These are phyloP conservation scores for Crepidodera aurea DNA, from an alignment of 2,888 invertebrate species.

Conservation along the genomic window DNA sequence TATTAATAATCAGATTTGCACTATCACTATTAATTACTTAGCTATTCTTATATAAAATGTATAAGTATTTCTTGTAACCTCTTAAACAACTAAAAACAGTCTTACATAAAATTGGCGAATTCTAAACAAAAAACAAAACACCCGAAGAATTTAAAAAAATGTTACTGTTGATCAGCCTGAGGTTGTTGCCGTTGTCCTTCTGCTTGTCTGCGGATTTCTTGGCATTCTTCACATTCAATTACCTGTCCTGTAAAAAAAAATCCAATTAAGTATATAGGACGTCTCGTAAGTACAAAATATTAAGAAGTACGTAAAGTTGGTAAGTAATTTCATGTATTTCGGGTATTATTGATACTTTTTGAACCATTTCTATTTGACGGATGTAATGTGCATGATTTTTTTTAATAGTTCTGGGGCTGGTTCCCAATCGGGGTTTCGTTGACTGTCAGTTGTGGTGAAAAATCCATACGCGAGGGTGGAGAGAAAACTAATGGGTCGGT, in stretches of 20 bases:
- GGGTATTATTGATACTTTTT: no score
- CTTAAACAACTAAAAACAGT: conserved; percentile 27
- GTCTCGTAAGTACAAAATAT: no score
- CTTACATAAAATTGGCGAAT: conserved; percentile 22
- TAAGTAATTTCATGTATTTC: no score
- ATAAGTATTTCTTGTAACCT: conserved; percentile 3
- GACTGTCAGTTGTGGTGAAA: no score
- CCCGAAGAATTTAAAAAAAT: conserved; percentile 7
- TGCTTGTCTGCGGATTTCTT: conserved; percentile 29
- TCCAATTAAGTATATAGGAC: no score
- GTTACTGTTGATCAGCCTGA: conserved; percentile 1
- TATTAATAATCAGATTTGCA: conserved; percentile 13
- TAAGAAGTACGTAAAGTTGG: no score
- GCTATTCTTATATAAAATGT: conserved; percentile 7
- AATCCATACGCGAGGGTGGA: no score
- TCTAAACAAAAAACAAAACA: conserved; percentile 7
- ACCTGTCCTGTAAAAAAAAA: conserved; percentile 25
- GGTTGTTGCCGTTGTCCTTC: conserved; percentile 16
- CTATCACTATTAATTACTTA: not conserved
- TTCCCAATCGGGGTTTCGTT: no score
- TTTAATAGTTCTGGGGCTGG: no score
- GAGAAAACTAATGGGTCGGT: not conserved
- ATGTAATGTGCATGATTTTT: no score
- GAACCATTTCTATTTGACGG: no score
- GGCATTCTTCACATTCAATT: conserved; percentile 39